Evolutionary conservation across 2,113 vertebrate genomes (phyloP), one percentile per base, ranked within the genome.

Genomic region (Callionymus lyra): DNA sequence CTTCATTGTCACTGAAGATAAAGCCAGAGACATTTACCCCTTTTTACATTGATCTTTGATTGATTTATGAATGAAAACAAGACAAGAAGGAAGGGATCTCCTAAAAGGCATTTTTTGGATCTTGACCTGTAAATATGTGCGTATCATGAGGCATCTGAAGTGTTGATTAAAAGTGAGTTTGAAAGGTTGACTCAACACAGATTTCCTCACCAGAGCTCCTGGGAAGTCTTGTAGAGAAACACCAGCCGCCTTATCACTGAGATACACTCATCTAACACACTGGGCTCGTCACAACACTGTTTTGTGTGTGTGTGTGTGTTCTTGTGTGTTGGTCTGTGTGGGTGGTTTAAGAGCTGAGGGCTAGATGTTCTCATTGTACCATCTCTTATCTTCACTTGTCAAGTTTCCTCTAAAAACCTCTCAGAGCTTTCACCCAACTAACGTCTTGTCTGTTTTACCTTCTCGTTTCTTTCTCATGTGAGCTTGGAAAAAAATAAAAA

Each of bases 281-380:
- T 76, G 49, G 39, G 41, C 47, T 69, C 76, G 76, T 59, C 74
- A 80, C 68, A 84, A 84, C 81, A 82, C 50, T 45, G 39, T 31
- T 45, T 56, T 55, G 15, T 70, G 68, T 72, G 56, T 67, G 47
- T 58, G 47, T 38, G 16, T 47, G 52, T 36, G 56, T 37, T 32
- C 15, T 31, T 11, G 13, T 1, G 38, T 2, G 33, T 8, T 56
- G 15, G 9, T 6, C 41, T 21, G 43, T 39, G 36, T 38, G n/a
- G 6, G 12, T 14, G 35, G 36, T 34, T 34, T 2, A 12, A 16
- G 41, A 46, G 58, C 41, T 63, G 12, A 36, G 40, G 59, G 54
- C 46, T 66, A 36, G 47, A 51, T 69, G 59, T 75, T 71, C 48
- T 49, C 40, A 42, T 52, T 60, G 71, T 61, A 61, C 56, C 16